phyloP scores from a whole-genome alignment of 2,888 invertebrate species.

The Xestia rhomboidea region DNA sequence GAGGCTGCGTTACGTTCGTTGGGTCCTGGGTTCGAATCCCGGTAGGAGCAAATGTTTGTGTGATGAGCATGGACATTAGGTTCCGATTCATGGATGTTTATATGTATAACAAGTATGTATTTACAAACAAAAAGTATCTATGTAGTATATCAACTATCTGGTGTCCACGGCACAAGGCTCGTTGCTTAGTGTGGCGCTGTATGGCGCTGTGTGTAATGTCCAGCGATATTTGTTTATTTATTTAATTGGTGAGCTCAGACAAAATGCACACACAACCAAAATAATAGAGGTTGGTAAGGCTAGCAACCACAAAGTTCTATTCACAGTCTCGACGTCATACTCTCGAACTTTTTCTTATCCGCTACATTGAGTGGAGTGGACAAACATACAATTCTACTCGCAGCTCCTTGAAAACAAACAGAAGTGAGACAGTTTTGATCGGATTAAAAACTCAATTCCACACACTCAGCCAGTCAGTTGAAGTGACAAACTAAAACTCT shows the following conservation, averaged over 20 bases:
- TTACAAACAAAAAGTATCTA: too few relatives aligned
- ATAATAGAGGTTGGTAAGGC: background rate
- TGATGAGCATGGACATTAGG: too few relatives aligned
- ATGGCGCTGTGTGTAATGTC: too few relatives aligned
- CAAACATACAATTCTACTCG: slow-evolving; percentile 21
- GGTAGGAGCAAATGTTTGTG: too few relatives aligned
- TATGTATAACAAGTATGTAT: too few relatives aligned
- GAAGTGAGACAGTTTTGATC: slow-evolving; percentile 14
- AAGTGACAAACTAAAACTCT: slow-evolving; percentile 63
- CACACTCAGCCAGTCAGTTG: slow-evolving; percentile 19
- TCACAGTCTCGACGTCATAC: background rate
- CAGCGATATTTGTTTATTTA: too few relatives aligned
- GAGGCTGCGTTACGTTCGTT: too few relatives aligned
- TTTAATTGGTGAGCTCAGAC: background rate
- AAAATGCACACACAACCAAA: background rate
- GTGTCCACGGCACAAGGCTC: too few relatives aligned
- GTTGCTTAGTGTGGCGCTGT: too few relatives aligned
- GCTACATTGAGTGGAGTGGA: slow-evolving; percentile 15
- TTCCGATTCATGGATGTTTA: too few relatives aligned
- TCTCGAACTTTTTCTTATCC: slow-evolving; percentile 14
- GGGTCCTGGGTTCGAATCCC: too few relatives aligned
- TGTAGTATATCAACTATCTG: too few relatives aligned
- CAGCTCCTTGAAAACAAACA: slow-evolving; percentile 5
- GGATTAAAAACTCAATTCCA: slow-evolving; percentile 30
- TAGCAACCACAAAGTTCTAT: slow-evolving; percentile 1